Evolutionary conservation across 2,797 vertebrate genomes (phyloP).

Genomic region (Rhinogobio ventralis): DNA sequence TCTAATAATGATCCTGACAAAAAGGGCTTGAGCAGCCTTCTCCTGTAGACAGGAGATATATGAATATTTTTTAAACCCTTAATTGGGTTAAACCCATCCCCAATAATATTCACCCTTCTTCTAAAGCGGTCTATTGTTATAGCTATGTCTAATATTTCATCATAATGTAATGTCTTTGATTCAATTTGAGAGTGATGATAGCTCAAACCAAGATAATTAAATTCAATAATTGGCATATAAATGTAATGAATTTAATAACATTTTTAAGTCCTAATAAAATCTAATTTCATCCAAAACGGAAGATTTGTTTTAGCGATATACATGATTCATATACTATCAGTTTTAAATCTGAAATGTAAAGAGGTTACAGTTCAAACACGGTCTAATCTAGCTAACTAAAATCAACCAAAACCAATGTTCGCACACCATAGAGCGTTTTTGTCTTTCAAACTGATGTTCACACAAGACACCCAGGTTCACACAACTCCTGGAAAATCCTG

Average conservation of each 20-base stretch:
- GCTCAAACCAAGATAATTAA: neutral
- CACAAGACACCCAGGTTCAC: neutral
- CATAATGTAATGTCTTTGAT: neutral
- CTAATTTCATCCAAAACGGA: neutral
- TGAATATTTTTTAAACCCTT: too few species aligned
- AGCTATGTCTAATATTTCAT: neutral
- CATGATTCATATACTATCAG: neutral
- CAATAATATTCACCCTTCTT: neutral
- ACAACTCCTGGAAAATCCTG: constrained; percentile 18
- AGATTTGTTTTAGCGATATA: neutral
- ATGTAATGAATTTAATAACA: neutral
- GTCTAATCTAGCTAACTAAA: neutral
- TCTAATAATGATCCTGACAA: too few species aligned
- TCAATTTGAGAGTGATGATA: neutral
- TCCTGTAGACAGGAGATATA: too few species aligned
- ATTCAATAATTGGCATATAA: neutral
- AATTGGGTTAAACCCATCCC: neutral
- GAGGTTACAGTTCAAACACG: neutral
- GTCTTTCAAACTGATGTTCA: neutral
- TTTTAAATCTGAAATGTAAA: neutral
- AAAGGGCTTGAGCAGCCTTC: too few species aligned
- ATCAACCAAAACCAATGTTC: constrained; percentile 3
- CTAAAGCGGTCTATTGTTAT: neutral
- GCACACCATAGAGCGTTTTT: constrained; percentile 28
- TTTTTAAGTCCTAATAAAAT: neutral